Evolutionary conservation across 2,113 vertebrate genomes (phyloP), one percentile per base, ranked within the genome.

Genomic region (Gnathonemus echidnorhynchus): DNA sequence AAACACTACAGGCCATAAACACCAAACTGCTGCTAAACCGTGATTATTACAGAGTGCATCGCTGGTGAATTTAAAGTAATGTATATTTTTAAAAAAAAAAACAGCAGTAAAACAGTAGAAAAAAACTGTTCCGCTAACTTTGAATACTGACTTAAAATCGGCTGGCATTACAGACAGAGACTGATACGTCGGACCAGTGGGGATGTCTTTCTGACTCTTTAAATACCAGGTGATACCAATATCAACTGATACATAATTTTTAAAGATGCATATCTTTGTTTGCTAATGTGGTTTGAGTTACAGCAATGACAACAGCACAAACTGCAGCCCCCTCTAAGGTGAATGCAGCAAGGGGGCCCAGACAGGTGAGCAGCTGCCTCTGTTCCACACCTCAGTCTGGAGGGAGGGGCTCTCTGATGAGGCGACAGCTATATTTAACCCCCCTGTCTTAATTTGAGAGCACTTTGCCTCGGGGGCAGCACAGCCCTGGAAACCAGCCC

Each of bases 371-470:
- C 27, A 52, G n/a, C 86, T 19, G 86, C 39, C 31, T 53, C 49
- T 11, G 35, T 53, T 87, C 27, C n/a, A 19, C 52, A 42, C 87
- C 87, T 42, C 3, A 11, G 27, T 45, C 35, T 45, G n/a, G 27
- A 27, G n/a, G 86, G 87, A 66, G 35, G 39, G 62, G 17, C 8
- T 24, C 80, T 52, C 45, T 6, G 19, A 17, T 15, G 27, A 11
- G 52, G 15, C 31, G 35, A 56, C 19, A 2, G 66, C 88, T 85
- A 88, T 74, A 89, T 93, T 90, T 89, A 92, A 92, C 48, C 87
- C 70, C 86, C 24, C 4, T n/a, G 21, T 39, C 88, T 90, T 88
- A 90, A 80, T 24, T 90, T 90, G 58, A 87, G 70, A 62, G 39
- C 39, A n/a, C n/a, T n/a, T 87, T 6, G 31, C 89, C 84, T 24